These are phyloP conservation scores for Drosophila ezoana DNA, from an alignment of 2,888 invertebrate genomes.

Conservation along the genomic window DNA sequence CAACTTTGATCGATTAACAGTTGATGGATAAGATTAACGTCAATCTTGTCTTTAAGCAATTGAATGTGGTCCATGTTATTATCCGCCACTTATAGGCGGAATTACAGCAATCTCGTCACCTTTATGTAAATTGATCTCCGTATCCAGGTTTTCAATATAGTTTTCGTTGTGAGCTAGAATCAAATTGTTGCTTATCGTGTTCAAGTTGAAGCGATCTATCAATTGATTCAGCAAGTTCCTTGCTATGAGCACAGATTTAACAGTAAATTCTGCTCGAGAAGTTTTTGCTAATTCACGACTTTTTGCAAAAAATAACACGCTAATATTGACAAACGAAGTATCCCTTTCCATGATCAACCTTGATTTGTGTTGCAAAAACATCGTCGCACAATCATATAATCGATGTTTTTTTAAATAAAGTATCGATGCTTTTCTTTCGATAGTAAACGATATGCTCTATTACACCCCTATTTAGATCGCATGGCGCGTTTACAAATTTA, in stretches of 20 bases:
- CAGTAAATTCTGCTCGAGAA: conserved; percentile 85
- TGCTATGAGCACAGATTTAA: conserved; percentile 86
- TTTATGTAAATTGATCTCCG: conserved; percentile 87
- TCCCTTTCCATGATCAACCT: conserved; percentile 25
- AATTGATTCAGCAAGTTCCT: conserved; percentile 88
- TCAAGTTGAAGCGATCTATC: conserved; percentile 87
- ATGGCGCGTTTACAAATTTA: no score
- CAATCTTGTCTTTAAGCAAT: conserved; percentile 88
- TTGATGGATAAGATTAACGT: conserved; percentile 88
- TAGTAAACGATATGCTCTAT: no score
- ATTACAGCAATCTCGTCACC: conserved; percentile 95
- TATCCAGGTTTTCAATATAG: conserved; percentile 87
- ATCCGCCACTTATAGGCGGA: conserved; percentile 97
- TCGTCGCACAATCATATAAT: background rate
- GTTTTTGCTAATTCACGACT: conserved; percentile 92
- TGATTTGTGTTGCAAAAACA: background rate
- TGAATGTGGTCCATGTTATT: conserved; percentile 89
- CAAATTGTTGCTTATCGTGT: conserved; percentile 89
- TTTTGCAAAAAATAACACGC: conserved; percentile 91
- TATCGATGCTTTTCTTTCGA: background rate
- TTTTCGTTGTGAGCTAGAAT: conserved; percentile 94
- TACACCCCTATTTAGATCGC: no score
- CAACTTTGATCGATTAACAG: conserved; percentile 90
- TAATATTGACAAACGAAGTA: conserved; percentile 15
- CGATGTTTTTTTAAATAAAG: background rate